Conservation (phyloP, 1,140 invertebrate genomes). For the Pogonus chalceus region DNA sequence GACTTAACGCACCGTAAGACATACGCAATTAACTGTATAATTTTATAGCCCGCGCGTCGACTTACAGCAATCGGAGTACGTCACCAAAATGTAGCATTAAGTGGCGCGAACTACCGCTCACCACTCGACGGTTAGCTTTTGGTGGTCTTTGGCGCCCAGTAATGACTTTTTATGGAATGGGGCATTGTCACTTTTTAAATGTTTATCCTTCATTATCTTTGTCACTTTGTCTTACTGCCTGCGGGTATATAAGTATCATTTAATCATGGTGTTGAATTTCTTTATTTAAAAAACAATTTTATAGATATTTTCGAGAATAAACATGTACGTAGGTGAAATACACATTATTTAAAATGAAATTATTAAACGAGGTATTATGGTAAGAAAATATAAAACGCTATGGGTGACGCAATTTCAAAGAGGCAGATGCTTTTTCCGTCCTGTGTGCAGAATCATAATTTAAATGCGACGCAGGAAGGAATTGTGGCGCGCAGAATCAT, state of each 20-base stretch:
- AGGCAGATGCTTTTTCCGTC: conserved; percentile 2
- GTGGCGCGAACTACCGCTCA: not conserved
- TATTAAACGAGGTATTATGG: too few species aligned
- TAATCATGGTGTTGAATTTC: too few species aligned
- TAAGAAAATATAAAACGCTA: too few species aligned
- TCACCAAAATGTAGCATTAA: conserved; percentile 1
- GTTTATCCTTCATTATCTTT: too few species aligned
- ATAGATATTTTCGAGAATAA: too few species aligned
- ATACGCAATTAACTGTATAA: conserved; percentile 25
- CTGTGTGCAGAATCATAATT: not conserved
- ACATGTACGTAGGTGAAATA: too few species aligned
- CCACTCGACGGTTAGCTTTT: not conserved
- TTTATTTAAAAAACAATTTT: too few species aligned
- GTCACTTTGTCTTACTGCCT: too few species aligned
- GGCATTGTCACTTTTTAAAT: conserved; percentile 2
- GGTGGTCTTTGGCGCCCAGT: not conserved
- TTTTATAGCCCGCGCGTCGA: conserved; percentile 17
- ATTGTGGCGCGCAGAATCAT: conserved; percentile 5
- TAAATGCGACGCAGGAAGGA: conserved; percentile 6
- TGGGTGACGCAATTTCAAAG: not conserved
- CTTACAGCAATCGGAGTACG: conserved; percentile 1
- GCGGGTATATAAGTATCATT: too few species aligned
- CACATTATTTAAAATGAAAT: too few species aligned
- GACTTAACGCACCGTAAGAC: conserved; percentile 25
- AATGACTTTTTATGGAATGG: conserved; percentile 6